A percentile compares a stretch with the other conserved stretches of the same genome.
These are phyloP conservation scores for Cairina moschata DNA, from an alignment of 2,113 vertebrate species.

Conservation along the genomic window DNA sequence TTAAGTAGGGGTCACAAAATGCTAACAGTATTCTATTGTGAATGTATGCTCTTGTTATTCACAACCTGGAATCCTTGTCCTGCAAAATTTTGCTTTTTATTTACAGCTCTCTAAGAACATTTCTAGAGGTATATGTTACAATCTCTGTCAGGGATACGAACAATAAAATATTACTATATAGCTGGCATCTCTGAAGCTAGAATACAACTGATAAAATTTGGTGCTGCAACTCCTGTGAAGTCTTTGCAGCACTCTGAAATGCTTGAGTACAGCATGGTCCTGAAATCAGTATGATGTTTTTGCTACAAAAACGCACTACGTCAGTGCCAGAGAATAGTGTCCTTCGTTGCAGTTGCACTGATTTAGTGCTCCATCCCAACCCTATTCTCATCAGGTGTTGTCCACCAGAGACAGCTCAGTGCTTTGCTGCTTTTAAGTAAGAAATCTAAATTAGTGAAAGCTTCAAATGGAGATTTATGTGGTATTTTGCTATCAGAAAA, in stretches of 20 bases:
- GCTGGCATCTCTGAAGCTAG: background rate
- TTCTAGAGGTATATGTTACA: background rate
- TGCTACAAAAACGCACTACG: background rate
- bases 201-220: slow-evolving; percentile 12
- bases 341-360: background rate
- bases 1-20: background rate
- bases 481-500: background rate
- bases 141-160: slow-evolving; percentile 8
- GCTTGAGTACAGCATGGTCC: background rate
- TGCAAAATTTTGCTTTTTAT: slow-evolving; percentile 17
- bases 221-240: background rate
- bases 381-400: background rate
- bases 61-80: background rate
- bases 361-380: background rate
- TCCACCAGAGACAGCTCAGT: background rate
- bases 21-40: background rate
- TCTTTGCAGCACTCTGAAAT: background rate
- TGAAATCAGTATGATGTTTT: background rate
- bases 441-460: slow-evolving; percentile 8
- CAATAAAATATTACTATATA: background rate
- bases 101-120: slow-evolving; percentile 10
- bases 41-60: background rate
- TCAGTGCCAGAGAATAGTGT: background rate
- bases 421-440: slow-evolving; percentile 22
- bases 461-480: background rate